phyloP scores from a whole-genome alignment of 2,888 invertebrate species.

The Oxytorus armatus region DNA sequence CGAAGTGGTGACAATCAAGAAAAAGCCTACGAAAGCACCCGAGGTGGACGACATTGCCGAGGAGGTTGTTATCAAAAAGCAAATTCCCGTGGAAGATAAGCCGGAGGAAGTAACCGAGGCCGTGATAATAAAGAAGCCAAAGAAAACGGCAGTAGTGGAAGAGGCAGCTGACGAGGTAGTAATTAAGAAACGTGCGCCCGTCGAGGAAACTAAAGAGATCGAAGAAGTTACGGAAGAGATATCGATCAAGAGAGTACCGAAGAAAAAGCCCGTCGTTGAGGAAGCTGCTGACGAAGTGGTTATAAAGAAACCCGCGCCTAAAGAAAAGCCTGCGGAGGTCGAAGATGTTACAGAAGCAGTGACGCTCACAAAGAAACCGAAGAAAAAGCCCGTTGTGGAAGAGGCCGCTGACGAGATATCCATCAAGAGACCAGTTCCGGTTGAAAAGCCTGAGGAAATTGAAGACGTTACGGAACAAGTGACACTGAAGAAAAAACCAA shows the following conservation, averaged over 20 bases:
- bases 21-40: conserved; percentile 72
- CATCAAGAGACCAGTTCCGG: conserved; percentile 74
- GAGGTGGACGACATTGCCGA: conserved; percentile 74
- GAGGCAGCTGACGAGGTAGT: conserved; percentile 75
- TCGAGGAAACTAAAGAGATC: conserved; percentile 73
- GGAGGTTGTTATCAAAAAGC: conserved; percentile 73
- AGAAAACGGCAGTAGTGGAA: conserved; percentile 69
- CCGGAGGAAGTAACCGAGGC: conserved; percentile 70
- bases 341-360: conserved; percentile 83
- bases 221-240: conserved; percentile 71
- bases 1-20: conserved; percentile 74
- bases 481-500: conserved; percentile 64
- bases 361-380: conserved; percentile 84
- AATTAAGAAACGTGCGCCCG: conserved; percentile 77
- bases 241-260: conserved; percentile 70
- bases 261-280: conserved; percentile 72
- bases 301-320: conserved; percentile 75
- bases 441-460: conserved; percentile 76
- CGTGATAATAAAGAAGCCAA: conserved; percentile 69
- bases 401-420: conserved; percentile 73
- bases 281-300: conserved; percentile 77
- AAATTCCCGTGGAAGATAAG: conserved; percentile 71
- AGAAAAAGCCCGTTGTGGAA: conserved; percentile 80
- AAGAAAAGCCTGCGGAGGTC: conserved; percentile 61
- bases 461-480: conserved; percentile 75